Evolutionary conservation across 2,113 vertebrate species (phyloP).

Genomic region (Sialia sialis): DNA sequence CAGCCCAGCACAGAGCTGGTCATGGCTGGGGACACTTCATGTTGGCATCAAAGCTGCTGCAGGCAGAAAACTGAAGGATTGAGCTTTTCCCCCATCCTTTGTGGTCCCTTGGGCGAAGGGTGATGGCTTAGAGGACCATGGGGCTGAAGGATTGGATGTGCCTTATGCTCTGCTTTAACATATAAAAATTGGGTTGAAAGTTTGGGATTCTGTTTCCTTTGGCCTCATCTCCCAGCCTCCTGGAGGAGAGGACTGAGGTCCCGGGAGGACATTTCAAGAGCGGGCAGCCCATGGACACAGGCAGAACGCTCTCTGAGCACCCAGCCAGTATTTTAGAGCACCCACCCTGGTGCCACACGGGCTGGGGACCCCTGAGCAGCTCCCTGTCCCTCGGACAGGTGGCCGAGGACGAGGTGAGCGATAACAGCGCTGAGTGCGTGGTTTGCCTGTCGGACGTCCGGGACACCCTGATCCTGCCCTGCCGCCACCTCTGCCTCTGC

Average conservation of each 20-base stretch:
- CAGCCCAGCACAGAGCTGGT: neutral
- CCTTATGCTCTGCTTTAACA: neutral
- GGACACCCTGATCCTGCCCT: constrained; percentile 96
- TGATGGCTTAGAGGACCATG: neutral
- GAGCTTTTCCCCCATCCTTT: neutral
- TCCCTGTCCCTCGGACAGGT: constrained; percentile 70
- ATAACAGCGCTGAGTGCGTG: constrained; percentile 97
- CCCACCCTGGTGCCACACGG: accelerated
- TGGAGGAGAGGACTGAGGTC: neutral
- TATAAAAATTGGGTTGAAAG: neutral
- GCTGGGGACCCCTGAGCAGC: accelerated
- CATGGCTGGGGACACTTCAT: neutral
- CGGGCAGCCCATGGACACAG: neutral
- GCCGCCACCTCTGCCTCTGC: constrained; percentile 94
- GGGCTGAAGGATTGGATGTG: neutral
- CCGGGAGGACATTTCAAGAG: neutral
- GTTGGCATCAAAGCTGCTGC: neutral
- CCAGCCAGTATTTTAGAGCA: neutral
- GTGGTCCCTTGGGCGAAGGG: neutral
- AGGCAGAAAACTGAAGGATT: neutral
- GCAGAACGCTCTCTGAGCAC: neutral
- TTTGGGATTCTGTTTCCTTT: neutral
- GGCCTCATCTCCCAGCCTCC: neutral
- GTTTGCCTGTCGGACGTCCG: constrained; percentile 95
- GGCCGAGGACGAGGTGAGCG: constrained; percentile 92